A percentile compares a stretch with the other conserved stretches of the same genome.
phyloP scores from a whole-genome alignment of 2,113 vertebrate genomes.

The Bettongia penicillata region DNA sequence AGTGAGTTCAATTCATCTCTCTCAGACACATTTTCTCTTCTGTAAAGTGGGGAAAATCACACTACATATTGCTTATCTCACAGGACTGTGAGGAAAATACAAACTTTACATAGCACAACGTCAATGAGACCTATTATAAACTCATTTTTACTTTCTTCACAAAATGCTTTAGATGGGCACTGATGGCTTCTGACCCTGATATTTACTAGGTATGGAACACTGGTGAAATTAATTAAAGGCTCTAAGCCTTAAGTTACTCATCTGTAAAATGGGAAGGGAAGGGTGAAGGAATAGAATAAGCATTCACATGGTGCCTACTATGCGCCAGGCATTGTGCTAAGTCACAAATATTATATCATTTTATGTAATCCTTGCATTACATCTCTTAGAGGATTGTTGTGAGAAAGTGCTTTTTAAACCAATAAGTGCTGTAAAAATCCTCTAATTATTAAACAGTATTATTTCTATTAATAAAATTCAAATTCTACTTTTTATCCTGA shows the following conservation, averaged over 20 bases:
- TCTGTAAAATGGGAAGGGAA: background rate
- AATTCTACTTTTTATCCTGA: background rate
- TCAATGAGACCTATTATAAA: background rate
- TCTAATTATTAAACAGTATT: background rate
- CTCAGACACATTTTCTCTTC: background rate
- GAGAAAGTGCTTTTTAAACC: background rate
- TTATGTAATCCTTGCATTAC: background rate
- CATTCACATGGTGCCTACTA: background rate
- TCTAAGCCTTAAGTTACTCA: background rate
- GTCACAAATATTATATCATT: background rate
- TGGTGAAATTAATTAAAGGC: background rate
- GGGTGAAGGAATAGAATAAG: background rate
- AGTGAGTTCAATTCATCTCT: background rate
- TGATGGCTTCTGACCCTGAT: background rate
- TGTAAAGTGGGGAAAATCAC: background rate
- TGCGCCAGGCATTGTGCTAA: background rate
- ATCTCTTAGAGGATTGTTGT: background rate
- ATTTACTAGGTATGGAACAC: background rate
- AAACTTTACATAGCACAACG: background rate
- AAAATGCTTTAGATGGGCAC: conserved; percentile 27
- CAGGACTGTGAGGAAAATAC: background rate
- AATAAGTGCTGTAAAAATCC: background rate
- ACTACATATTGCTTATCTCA: background rate
- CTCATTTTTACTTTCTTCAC: background rate
- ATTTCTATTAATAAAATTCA: background rate